phyloP scores from a whole-genome alignment of 2,888 invertebrate genomes.

The Cataglyphis livida region DNA sequence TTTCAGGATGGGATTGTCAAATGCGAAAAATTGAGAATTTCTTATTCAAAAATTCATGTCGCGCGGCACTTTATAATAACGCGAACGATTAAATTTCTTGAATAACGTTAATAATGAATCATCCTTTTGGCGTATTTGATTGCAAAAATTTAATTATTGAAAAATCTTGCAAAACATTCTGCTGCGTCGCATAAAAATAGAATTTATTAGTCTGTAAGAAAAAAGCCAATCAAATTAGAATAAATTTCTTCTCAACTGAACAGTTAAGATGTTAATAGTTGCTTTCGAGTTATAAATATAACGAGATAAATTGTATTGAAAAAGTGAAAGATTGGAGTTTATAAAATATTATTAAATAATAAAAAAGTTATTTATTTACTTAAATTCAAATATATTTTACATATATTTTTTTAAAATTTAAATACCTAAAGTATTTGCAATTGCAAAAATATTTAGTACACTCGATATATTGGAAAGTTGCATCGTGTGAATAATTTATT shows the following conservation, averaged over 20 bases:
- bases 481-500: background rate
- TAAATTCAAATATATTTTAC: background rate
- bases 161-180: background rate
- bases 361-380: background rate
- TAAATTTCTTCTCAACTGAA: background rate
- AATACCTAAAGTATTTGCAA: background rate
- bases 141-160: constrained; percentile 8
- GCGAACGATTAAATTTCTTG: background rate
- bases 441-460: constrained; percentile 1
- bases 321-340: background rate
- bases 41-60: constrained; percentile 17
- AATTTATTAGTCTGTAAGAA: background rate
- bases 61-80: background rate
- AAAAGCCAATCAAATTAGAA: background rate
- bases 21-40: constrained; percentile 33
- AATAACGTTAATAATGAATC: constrained; percentile 19
- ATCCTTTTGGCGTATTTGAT: background rate
- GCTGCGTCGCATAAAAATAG: background rate
- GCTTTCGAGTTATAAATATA: background rate
- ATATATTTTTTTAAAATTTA: background rate
- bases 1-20: constrained; percentile 46
- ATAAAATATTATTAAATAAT: background rate
- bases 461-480: background rate
- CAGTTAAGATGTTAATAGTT: background rate
- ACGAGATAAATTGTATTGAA: background rate